Conservation (phyloP, 2,888 invertebrate genomes). For the Eugnorisma glareosa region DNA sequence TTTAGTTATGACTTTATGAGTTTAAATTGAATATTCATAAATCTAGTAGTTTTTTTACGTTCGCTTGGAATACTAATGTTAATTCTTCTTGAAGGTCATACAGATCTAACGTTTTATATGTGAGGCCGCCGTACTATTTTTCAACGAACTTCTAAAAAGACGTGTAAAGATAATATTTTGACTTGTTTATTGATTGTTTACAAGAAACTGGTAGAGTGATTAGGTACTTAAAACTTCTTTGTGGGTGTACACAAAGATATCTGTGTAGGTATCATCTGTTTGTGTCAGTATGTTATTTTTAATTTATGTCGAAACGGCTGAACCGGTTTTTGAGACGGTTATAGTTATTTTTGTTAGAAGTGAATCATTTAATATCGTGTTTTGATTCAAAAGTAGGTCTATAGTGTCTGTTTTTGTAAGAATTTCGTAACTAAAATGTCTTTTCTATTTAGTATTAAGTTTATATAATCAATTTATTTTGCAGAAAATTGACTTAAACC, state of each 20-base stretch:
- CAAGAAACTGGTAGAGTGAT: background rate
- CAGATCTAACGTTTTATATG: background rate
- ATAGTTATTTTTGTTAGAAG: conserved; percentile 20
- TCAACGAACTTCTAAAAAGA: background rate
- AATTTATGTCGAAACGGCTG: conserved; percentile 9
- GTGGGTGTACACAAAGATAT: conserved; percentile 1
- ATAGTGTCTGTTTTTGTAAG: background rate
- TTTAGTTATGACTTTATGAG: background rate
- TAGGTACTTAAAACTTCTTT: background rate
- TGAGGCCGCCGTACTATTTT: background rate
- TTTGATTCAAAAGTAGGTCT: conserved; percentile 37
- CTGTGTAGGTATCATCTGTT: conserved; percentile 9
- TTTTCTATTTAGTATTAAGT: background rate
- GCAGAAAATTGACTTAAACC: background rate
- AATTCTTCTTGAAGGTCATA: background rate
- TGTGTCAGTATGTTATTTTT: conserved; percentile 23
- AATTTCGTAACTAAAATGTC: background rate
- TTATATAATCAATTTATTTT: background rate
- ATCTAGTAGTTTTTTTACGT: background rate
- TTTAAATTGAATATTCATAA: conserved; percentile 4
- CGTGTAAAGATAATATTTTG: background rate
- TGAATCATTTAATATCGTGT: conserved; percentile 15
- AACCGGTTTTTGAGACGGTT: conserved; percentile 33
- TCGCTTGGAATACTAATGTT: too few relatives aligned
- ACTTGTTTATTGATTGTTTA: conserved; percentile 5